phyloP scores from a whole-genome alignment of 2,888 invertebrate species.

The Dynastes grantii region DNA sequence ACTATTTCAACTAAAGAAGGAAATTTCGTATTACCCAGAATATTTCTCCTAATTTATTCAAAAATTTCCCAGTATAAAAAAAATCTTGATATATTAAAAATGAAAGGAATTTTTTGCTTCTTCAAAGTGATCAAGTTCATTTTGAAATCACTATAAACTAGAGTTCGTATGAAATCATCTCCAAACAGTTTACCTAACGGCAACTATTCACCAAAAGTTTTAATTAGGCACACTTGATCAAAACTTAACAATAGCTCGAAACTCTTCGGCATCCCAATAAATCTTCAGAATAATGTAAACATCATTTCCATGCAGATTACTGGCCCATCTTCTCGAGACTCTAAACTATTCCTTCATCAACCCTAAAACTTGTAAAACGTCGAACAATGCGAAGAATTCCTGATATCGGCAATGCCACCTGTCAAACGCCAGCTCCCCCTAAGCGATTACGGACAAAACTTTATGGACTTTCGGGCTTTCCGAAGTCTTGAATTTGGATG shows the following conservation, averaged over 20 bases:
- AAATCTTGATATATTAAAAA: too few relatives aligned
- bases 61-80: too few relatives aligned
- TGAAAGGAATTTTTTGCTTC: too few relatives aligned
- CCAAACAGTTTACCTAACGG: too few relatives aligned
- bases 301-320: slow-evolving; percentile 21
- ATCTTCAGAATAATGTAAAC: slow-evolving; percentile 12
- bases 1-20: too few relatives aligned
- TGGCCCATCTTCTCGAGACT: not conserved
- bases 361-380: not conserved
- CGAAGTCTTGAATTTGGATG: not conserved
- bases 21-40: too few relatives aligned
- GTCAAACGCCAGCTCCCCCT: not conserved
- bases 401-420: not conserved
- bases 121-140: too few relatives aligned
- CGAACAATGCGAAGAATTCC: not conserved
- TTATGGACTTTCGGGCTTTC: not conserved
- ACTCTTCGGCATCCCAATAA: not conserved
- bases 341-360: not conserved
- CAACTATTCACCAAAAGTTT: not conserved
- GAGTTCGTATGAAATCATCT: too few relatives aligned
- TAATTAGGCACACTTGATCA: slow-evolving; percentile 3
- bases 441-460: not conserved
- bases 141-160: too few relatives aligned
- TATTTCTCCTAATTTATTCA: too few relatives aligned
- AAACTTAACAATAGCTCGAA: slow-evolving; percentile 1